These are phyloP conservation scores for Cephonodes hylas DNA, from an alignment of 2,888 invertebrate genomes.

Conservation along the genomic window DNA sequence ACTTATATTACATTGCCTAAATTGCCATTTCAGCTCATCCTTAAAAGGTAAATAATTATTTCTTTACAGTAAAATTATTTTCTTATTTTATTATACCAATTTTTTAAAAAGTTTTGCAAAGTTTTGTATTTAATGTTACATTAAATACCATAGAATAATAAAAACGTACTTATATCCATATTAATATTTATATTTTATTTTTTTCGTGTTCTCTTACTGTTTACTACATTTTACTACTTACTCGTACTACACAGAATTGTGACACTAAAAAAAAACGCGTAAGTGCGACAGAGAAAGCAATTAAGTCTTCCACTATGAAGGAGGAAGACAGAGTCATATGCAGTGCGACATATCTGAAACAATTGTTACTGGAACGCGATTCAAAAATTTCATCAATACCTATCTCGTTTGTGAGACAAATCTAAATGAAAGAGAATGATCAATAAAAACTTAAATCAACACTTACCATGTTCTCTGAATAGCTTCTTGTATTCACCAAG, in stretches of 20 bases:
- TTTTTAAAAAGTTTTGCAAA: no score
- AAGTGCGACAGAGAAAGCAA: background rate
- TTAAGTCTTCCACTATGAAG: background rate
- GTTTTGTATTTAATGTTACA: no score
- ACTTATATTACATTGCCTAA: no score
- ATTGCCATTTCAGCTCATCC: no score
- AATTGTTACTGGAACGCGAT: slow-evolving; percentile 24
- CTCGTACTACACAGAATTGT: background rate
- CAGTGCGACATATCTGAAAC: background rate
- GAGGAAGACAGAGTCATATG: background rate
- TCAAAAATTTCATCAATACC: slow-evolving; percentile 15
- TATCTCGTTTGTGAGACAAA: background rate
- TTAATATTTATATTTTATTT: background rate
- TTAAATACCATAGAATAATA: no score
- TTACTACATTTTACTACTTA: background rate
- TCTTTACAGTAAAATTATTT: no score
- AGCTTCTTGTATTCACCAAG: slow-evolving; percentile 85
- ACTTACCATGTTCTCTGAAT: slow-evolving; percentile 87
- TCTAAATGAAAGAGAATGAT: background rate
- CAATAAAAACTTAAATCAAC: slow-evolving; percentile 5
- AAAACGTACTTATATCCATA: background rate
- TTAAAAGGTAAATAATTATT: no score
- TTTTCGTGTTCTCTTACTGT: background rate
- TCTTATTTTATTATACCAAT: no score
- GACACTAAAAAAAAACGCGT: background rate